Base-by-base conservation (phyloP, 2,888 invertebrate species). In the Drosophila nr. perissopoda region DNA sequence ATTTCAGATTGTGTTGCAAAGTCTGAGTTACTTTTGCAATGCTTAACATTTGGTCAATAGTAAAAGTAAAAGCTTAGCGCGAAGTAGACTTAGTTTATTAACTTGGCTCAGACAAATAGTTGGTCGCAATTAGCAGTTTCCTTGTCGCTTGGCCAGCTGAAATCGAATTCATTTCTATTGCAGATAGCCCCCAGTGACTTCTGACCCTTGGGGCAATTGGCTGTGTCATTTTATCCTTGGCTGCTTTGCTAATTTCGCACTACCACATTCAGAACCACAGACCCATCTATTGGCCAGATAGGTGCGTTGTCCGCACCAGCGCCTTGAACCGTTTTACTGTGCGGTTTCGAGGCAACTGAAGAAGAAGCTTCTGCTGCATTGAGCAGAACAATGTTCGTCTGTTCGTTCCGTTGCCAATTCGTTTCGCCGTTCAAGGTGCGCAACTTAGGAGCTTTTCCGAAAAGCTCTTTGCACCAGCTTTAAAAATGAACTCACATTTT, bases 381-480 rank as follows among this genome's bases (percentile, higher is more conserved):
- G 46, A 18, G 62, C 29, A 60, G n/a, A 58, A 53, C 48, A 38
- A 27, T 36, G 8, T 29, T 29, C 4, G 38, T 61, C 61, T 11
- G 34, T 51, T 16, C 60, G 74, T 81, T 79, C 48, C 79, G 69
- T 51, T 79, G 21, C 65, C 82, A 68, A 58, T 8, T 25, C 34
- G 70, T 79, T 79, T 13, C 42, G 11, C 33, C 70, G 38, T 33
- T 48, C 46, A 65, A 31, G 33, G 46, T 61, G 42, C 63, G 53
- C 48, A 48, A 11, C 27, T 48, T 25, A 25, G 52, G 48, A 77
- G 76, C 76, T 80, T 10, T 34, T 3, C 10, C 27, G 18, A 27
- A 79, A 79, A 79, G 79, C 79, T 81, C 40, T 25, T 29, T 27
- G 42, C 49, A 48, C 18, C 33, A 79, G 70, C 80, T 79, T 79